Evolutionary conservation across 1,140 invertebrate genomes (phyloP).

Genomic region (Leptinotarsa defecta): DNA sequence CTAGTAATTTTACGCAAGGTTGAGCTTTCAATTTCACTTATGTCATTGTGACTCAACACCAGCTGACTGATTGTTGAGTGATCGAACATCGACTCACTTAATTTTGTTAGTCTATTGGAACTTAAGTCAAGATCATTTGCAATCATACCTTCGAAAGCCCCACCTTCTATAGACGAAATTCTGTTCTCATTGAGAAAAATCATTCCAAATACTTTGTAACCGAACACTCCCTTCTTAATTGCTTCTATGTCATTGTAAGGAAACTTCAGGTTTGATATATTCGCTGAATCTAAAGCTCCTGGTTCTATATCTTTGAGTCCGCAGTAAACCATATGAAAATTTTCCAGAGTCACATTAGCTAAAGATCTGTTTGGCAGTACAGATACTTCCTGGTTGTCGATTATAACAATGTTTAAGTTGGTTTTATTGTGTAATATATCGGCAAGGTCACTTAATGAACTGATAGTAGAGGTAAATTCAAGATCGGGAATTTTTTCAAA

Average conservation of each 20-base stretch:
- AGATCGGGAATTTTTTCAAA: background rate
- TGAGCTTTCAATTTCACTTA: slow-evolving; percentile 6
- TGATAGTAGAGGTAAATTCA: background rate
- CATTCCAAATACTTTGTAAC: background rate
- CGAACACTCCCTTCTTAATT: slow-evolving; percentile 5
- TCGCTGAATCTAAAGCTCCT: background rate
- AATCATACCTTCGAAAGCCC: background rate
- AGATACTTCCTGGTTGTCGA: background rate
- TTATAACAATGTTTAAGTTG: background rate
- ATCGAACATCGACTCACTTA: background rate
- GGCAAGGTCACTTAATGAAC: background rate
- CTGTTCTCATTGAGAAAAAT: background rate
- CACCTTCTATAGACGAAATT: slow-evolving; percentile 13
- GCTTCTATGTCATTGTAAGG: background rate
- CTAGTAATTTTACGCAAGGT: background rate
- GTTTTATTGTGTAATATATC: background rate
- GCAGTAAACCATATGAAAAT: background rate
- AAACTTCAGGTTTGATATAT: background rate
- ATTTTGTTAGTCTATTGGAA: background rate
- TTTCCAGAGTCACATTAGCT: background rate
- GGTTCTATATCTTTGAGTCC: slow-evolving; percentile 7
- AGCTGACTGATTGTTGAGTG: background rate
- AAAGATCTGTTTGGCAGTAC: background rate
- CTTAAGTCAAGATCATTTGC: background rate
- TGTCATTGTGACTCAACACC: background rate